A percentile compares a stretch with the other conserved stretches of the same genome.
phyloP scores from a whole-genome alignment of 2,797 vertebrate species.

The Amphiprion clarkii region DNA sequence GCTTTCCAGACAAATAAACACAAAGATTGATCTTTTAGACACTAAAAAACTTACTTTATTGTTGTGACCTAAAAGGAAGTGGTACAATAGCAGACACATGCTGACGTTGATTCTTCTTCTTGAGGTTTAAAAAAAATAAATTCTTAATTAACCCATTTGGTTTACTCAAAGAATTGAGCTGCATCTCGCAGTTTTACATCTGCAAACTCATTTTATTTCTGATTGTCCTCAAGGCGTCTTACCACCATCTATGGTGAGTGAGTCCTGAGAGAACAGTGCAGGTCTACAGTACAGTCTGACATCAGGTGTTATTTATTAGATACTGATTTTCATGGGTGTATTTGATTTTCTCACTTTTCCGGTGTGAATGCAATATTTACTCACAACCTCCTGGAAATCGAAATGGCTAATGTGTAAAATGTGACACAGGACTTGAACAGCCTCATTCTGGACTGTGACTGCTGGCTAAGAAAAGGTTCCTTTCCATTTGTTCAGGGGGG shows the following conservation, averaged over 20 bases:
- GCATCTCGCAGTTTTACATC: not conserved
- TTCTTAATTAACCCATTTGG: no score
- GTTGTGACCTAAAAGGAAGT: no score
- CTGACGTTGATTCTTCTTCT: not conserved
- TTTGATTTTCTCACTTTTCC: constrained; percentile 3
- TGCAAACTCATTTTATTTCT: not conserved
- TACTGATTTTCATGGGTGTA: not conserved
- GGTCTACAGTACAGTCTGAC: constrained; percentile 10
- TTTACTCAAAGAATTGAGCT: no score
- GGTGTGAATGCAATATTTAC: constrained; percentile 5
- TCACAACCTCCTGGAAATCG: not conserved
- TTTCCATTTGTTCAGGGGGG: no score
- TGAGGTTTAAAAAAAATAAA: not conserved
- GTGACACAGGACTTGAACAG: no score
- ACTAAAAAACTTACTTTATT: no score
- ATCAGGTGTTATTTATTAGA: constrained; percentile 11
- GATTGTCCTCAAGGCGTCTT: not conserved
- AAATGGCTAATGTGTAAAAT: not conserved
- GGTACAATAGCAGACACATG: not conserved
- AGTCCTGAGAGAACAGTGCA: not conserved
- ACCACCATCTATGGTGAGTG: not conserved
- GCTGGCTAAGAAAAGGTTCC: no score
- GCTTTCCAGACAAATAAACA: not conserved
- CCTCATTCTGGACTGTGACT: no score
- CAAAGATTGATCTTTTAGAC: no score